These are phyloP conservation scores for Paradisaea rubra DNA, from an alignment of 2,113 vertebrate genomes.

Conservation along the genomic window DNA sequence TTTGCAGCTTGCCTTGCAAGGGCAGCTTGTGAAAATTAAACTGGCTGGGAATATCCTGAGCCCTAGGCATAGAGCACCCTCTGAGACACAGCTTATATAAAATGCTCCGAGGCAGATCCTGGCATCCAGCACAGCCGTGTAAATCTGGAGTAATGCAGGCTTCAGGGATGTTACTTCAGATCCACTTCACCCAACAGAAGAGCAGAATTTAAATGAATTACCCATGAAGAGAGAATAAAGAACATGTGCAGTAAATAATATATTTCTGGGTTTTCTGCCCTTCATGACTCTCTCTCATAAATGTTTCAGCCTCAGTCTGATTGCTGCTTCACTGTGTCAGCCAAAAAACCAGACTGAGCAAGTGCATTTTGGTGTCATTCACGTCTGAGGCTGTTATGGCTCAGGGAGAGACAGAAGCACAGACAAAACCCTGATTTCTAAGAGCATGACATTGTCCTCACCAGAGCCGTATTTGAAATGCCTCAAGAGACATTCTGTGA, in stretches of 20 bases:
- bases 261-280: not conserved
- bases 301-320: not conserved
- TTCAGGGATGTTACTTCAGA: not conserved
- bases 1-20: not conserved
- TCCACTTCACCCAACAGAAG: not conserved
- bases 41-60: not conserved
- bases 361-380: not conserved
- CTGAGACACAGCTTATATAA: not conserved
- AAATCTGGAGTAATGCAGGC: not conserved
- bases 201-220: not conserved
- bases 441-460: not conserved
- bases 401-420: not conserved
- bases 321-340: not conserved
- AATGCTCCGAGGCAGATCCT: not conserved
- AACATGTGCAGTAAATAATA: not conserved
- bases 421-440: not conserved
- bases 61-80: not conserved
- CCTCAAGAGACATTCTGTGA: not conserved
- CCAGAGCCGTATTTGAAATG: not conserved
- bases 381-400: rapidly evolving
- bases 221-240: not conserved
- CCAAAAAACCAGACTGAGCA: not conserved
- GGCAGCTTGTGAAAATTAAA: not conserved
- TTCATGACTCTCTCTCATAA: not conserved
- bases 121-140: rapidly evolving